These are phyloP conservation scores for Papilio gigon DNA, from an alignment of 2,888 invertebrate genomes.

Conservation along the genomic window DNA sequence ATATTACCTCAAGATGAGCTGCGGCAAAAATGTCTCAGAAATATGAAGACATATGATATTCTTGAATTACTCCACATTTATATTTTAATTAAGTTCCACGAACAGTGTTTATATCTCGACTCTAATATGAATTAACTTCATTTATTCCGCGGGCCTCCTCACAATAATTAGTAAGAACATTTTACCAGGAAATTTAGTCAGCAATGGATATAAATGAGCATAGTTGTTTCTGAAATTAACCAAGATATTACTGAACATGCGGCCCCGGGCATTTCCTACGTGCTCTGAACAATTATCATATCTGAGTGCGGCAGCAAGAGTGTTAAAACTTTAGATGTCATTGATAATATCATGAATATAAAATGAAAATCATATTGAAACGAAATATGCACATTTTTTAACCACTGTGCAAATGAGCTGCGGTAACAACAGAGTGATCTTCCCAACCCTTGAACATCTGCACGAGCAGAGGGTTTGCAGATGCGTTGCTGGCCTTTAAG, in stretches of 20 bases:
- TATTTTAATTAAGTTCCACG: slow-evolving; percentile 23
- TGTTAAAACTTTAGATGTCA: too few species aligned
- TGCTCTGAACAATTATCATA: too few species aligned
- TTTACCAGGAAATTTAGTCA: not conserved
- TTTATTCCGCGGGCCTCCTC: slow-evolving; percentile 17
- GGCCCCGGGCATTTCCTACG: too few species aligned
- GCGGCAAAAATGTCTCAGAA: not conserved
- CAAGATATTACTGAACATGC: not conserved
- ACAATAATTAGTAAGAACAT: slow-evolving; percentile 3
- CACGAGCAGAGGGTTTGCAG: too few species aligned
- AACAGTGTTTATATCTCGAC: slow-evolving; percentile 10
- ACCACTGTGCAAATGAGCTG: too few species aligned
- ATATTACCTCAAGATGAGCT: not conserved
- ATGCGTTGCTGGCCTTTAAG: too few species aligned
- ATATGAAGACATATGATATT: slow-evolving; percentile 4
- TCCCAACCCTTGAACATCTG: too few species aligned
- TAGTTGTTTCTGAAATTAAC: not conserved
- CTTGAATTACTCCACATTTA: slow-evolving; percentile 17
- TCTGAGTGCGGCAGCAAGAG: too few species aligned
- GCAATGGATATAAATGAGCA: not conserved
- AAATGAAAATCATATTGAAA: too few species aligned
- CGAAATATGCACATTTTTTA: too few species aligned
- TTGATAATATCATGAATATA: too few species aligned
- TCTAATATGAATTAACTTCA: slow-evolving; percentile 15
- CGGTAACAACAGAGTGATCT: too few species aligned